Conservation (phyloP, 2,797 vertebrate genomes). For the Urocyon cinereoargenteus region DNA sequence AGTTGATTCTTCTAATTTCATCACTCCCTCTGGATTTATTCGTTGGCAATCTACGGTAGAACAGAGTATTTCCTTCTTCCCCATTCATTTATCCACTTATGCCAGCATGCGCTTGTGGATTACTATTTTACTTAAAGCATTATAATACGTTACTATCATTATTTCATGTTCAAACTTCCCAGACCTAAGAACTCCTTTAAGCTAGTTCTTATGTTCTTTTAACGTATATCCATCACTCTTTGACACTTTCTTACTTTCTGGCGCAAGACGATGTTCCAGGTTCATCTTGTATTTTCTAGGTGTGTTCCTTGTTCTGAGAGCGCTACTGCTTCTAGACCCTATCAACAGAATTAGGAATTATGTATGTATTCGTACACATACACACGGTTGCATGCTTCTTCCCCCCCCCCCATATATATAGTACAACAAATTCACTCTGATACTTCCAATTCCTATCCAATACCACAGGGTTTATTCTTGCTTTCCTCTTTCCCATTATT, state of each 20-base stretch:
- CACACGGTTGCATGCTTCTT: not conserved
- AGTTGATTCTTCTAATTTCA: not conserved
- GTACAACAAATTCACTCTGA: not conserved
- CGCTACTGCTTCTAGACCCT: not conserved
- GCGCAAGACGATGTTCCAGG: not conserved
- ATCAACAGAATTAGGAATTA: not conserved
- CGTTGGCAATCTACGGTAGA: not conserved
- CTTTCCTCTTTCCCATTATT: not conserved
- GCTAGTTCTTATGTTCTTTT: not conserved
- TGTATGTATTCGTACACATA: not conserved
- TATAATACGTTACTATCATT: not conserved
- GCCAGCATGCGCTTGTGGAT: not conserved
- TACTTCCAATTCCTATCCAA: not conserved
- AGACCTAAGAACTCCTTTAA: not conserved
- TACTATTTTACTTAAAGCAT: slow-evolving; percentile 4
- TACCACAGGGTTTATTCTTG: not conserved
- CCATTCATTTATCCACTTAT: not conserved
- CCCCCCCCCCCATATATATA: not conserved
- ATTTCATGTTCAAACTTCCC: not conserved
- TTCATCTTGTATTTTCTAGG: not conserved
- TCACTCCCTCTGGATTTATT: not conserved
- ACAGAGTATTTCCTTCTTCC: not conserved
- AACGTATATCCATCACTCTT: not conserved
- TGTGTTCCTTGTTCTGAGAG: not conserved
- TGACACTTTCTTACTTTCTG: not conserved